phyloP scores from a whole-genome alignment of 1,140 invertebrate species.

The Sycophaga agraensis region DNA sequence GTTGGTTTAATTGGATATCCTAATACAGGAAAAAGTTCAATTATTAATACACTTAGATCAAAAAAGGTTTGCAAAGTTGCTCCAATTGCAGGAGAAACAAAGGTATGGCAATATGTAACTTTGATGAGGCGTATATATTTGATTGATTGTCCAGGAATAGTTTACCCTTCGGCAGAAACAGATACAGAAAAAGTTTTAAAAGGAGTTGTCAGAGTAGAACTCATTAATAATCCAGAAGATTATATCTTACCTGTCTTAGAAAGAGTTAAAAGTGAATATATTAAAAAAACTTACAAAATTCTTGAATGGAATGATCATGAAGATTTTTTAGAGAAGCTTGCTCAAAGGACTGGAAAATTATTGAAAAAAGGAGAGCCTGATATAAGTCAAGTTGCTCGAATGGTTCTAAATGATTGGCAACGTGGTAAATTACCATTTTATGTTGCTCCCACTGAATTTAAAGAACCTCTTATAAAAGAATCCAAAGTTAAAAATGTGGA shows the following conservation, averaged over 20 bases:
- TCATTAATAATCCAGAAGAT: slow-evolving; percentile 92
- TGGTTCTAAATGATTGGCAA: slow-evolving; percentile 99
- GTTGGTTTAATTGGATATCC: slow-evolving; percentile 99
- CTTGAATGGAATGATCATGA: slow-evolving; percentile 74
- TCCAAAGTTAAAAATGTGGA: slow-evolving; percentile 13
- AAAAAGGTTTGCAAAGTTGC: slow-evolving; percentile 99
- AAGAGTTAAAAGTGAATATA: slow-evolving; percentile 86
- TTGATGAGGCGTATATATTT: slow-evolving; percentile 96
- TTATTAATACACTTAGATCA: slow-evolving; percentile 93
- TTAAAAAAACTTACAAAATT: slow-evolving; percentile 90
- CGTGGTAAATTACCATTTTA: slow-evolving; percentile 96
- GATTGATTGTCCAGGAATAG: slow-evolving; percentile 99
- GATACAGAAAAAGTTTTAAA: slow-evolving; percentile 97
- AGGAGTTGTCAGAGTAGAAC: slow-evolving; percentile 92
- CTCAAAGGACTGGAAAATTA: slow-evolving; percentile 82
- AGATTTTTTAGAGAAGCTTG: slow-evolving; percentile 93
- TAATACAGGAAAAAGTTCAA: slow-evolving; percentile 97
- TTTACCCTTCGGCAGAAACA: slow-evolving; percentile 89
- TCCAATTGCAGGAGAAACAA: slow-evolving; percentile 98
- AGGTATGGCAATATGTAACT: slow-evolving; percentile 99
- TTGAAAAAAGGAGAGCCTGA: slow-evolving; percentile 97
- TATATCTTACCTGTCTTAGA: slow-evolving; percentile 86
- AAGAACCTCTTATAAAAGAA: slow-evolving; percentile 60
- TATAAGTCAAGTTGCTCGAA: slow-evolving; percentile 82
- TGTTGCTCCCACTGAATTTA: slow-evolving; percentile 79